Evolutionary conservation across 2,113 vertebrate genomes (phyloP).

Genomic region (Lamprologus lemairii): DNA sequence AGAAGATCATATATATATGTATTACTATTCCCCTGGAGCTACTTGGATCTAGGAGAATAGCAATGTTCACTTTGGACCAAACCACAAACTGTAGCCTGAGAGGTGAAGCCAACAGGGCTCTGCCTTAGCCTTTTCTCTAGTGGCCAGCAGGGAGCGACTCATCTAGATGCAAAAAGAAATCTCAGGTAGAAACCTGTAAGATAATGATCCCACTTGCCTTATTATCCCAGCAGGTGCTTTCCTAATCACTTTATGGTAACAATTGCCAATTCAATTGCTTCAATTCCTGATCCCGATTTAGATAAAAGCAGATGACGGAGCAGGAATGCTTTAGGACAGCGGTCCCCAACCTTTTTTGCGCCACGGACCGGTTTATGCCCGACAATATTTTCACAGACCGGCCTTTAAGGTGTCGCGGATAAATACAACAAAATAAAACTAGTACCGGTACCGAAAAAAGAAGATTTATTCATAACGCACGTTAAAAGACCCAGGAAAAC

Average conservation of each 20-base stretch:
- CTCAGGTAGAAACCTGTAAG: neutral
- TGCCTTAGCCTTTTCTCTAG: neutral
- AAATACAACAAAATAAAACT: neutral
- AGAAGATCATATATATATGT: neutral
- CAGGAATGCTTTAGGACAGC: neutral
- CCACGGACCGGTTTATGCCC: neutral
- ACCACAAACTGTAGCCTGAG: neutral
- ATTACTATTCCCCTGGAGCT: neutral
- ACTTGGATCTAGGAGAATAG: neutral
- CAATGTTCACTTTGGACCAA: neutral
- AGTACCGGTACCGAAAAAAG: neutral
- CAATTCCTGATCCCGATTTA: neutral
- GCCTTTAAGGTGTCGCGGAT: neutral
- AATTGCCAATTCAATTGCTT: neutral
- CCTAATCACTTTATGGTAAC: neutral
- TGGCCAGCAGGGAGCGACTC: neutral
- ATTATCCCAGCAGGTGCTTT: neutral
- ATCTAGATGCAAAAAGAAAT: neutral
- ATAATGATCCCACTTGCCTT: neutral
- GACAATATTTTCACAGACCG: neutral
- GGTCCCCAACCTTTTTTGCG: neutral
- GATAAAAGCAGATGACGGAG: neutral
- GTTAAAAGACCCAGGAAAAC: neutral
- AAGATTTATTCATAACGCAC: neutral
- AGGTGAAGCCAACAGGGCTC: neutral